Evolutionary conservation across 2,888 invertebrate species (phyloP), one percentile per base, ranked within the genome.

Genomic region (Melieria omissa): DNA sequence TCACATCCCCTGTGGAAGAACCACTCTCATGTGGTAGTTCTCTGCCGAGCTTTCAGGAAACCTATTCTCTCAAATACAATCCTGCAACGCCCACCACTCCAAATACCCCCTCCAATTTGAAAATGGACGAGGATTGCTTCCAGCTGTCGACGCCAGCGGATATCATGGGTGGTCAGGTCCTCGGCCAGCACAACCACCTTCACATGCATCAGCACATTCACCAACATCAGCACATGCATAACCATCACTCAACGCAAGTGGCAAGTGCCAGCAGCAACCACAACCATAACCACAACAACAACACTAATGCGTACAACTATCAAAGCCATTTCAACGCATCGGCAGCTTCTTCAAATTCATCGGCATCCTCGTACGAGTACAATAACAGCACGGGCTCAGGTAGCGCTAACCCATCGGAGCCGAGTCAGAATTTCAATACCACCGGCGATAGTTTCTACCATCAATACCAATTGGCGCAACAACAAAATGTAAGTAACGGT

Each of bases 41-140:
- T 62, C 87, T 95, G 82, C 95, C 95, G 76, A 95, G 95, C 88
- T 95, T 95, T 88, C 94, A 95, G 88, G 95, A 95, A 88, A 95
- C 94, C 45, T 95, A 95, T 86, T 93, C 93, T 72, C 91, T 93
- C 64, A 92, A 93, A 75, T 93, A 93, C 83, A 90, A 90, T 73
- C 91, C 90, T 85, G 89, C 91, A 84, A 69, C 80, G 46, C 70
- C 78, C 75, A 73, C 76, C 76, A 77, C 78, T 75, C 76, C 75
- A 76, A 78, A 73, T 12, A 70, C 90, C 80, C 83, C 83, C 70
- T 89, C 91, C 79, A 92, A 92, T 46, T 91, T 93, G 80, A 95
- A 95, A 88, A 94, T 95, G 94, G 95, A 95, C 85, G 95, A 95
- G 82, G 95, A 94, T 80, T 93, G 93, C 83, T 94, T 92, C 85